A percentile compares a stretch with the other conserved stretches of the same genome.
Evolutionary conservation across 2,797 vertebrate genomes (phyloP).

Genomic region (Melanotaenia trifasciata): DNA sequence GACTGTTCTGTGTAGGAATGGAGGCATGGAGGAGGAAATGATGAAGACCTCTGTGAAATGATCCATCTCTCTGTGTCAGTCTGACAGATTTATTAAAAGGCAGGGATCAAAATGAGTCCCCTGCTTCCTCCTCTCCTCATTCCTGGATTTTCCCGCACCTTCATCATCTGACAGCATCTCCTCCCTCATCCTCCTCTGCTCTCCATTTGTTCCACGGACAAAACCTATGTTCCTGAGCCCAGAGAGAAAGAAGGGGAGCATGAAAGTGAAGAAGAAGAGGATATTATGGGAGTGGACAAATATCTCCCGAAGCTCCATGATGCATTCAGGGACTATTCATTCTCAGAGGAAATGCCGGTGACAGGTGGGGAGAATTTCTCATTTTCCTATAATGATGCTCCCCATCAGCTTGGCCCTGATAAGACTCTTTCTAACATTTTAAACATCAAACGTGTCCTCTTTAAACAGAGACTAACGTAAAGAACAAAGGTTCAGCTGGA

Average conservation of each 20-base stretch:
- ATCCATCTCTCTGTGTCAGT: constrained; percentile 59
- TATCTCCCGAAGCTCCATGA: constrained; percentile 19
- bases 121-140: constrained; percentile 58
- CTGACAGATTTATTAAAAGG: constrained; percentile 79
- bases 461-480: no score
- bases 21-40: constrained; percentile 45
- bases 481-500: no score
- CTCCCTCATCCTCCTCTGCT: constrained; percentile 29
- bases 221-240: constrained; percentile 31
- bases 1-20: constrained; percentile 27
- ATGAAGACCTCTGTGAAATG: constrained; percentile 61
- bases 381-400: not conserved
- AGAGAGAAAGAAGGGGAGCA: constrained; percentile 42
- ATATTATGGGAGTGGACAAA: constrained; percentile 26
- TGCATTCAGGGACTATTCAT: constrained; percentile 36
- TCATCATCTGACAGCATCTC: constrained; percentile 62
- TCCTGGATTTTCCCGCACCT: constrained; percentile 53
- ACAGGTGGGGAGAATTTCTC: constrained; percentile 40
- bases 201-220: constrained; percentile 45
- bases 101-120: constrained; percentile 68
- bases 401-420: no score
- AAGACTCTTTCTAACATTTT: no score
- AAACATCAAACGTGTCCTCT: no score
- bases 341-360: constrained; percentile 29
- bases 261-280: constrained; percentile 32